phyloP scores from a whole-genome alignment of 2,888 invertebrate species.

The Sphinx pinastri region DNA sequence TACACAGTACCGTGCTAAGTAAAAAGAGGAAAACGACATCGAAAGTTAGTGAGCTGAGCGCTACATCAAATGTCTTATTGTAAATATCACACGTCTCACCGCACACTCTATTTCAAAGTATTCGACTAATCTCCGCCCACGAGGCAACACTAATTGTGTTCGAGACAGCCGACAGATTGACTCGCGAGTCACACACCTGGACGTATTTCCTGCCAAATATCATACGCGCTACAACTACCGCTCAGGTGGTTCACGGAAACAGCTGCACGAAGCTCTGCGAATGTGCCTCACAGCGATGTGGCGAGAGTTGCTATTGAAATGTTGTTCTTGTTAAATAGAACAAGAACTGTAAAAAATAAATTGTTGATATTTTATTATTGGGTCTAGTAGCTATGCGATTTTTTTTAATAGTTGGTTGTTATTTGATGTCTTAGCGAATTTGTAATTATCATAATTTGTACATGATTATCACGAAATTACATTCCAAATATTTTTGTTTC shows the following conservation, averaged over 20 bases:
- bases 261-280: constrained; percentile 1
- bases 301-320: background rate
- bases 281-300: background rate
- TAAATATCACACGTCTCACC: constrained; percentile 34
- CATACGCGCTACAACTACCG: too few relatives aligned
- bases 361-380: background rate
- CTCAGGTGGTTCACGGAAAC: background rate
- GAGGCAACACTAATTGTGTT: constrained; percentile 51
- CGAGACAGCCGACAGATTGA: constrained; percentile 52
- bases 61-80: constrained; percentile 1
- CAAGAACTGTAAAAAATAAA: background rate
- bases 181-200: constrained; percentile 36
- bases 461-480: background rate
- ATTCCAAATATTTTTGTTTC: constrained; percentile 38
- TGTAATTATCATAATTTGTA: background rate
- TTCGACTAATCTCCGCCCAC: constrained; percentile 60
- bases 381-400: background rate
- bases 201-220: constrained; percentile 21
- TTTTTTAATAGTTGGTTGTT: background rate
- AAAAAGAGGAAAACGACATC: too few relatives aligned
- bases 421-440: background rate
- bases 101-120: constrained; percentile 50
- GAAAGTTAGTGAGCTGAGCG: background rate
- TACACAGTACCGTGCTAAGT: too few relatives aligned
- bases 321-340: background rate